Base-by-base conservation (phyloP, 2,797 vertebrate species). In the Gila robusta region DNA sequence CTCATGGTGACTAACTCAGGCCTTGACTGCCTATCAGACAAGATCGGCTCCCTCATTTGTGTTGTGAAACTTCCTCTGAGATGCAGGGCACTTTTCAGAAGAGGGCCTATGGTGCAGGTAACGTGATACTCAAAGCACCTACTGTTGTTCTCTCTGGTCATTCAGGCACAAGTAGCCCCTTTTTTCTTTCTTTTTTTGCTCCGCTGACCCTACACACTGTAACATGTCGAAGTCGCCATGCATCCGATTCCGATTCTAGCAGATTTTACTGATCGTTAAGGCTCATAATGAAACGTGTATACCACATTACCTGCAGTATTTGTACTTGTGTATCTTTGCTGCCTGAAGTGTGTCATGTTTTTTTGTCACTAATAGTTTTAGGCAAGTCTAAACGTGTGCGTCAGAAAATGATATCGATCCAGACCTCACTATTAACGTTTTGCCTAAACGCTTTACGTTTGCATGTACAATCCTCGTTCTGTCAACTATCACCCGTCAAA, bases 11-110 rank as follows among this genome's bases (percentile, higher is more conserved):
- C 93, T 93, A 90, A 91, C 91, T 92, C 95, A 94, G 95, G 96
- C 95, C 95, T 95, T 95, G 93, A 94, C 95, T 95, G 95, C 95
- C 95, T 96, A 93, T 94, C 93, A 94, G 94, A 96, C 95, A 92
- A 95, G 94, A 95, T 95, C 89, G 90, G 96, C 91, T 94, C 94
- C 94, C 90, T 92, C 72, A 86, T 85, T 88, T 32, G 72, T 71
- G 69, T 84, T 81, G 67, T 79, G 74, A 82, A 85, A 73, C 71
- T 86, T 56, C 88, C 91, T 87, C 85, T 86, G 86, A 90, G 93
- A 94, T 90, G 91, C 93, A 91, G 92, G 92, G 90, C 86, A 80
- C 92, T 91, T 94, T 92, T 91, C 89, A 90, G 93, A 92, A 90
- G 91, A 86, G 91, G 85, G 91, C 90, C 90, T 92, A 87, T 91